Base-by-base conservation (phyloP, 2,888 invertebrate species). In the Bombylius discolor region DNA sequence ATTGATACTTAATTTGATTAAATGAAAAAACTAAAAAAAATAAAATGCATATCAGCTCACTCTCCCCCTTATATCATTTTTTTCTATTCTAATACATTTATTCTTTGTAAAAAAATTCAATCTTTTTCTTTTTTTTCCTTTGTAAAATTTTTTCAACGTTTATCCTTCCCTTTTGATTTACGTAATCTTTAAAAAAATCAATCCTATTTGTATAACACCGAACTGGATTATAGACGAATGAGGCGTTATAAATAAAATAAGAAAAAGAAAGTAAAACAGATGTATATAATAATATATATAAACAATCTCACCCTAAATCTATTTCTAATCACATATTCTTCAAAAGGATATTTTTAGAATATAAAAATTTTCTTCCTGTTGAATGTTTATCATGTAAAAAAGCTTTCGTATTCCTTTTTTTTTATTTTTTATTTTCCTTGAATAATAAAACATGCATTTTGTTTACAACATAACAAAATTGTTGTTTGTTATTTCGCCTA, bases 1-100 rank as follows among this genome's bases (percentile, higher is more conserved):
- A 47, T 55, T 49, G 44, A 48, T 50, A 44, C 54, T 47, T 49
- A 50, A 50, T 55, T 55, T 55, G 54, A 55, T 55, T 55, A 55
- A 55, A 55, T 55, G 46, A 31, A 46, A 50, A 49, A 54, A 49
- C 42, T 8, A 36, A 36, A 36, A 4, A 8, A 8, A 36, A 4
- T 11, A 48, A 54, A 49, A 54, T 34, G 49, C 44, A 14, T 23
- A 42, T 42, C 39, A 4, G 39, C 11, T 42, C 11, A 42, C 12
- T 11, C 8, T 11, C 39, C 39, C 12, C 39, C 11, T 42, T 2
- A 42, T 42, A 42, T 42, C 39, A 4, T 42, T 42, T 4, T 42
- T 4, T 42, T 42, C 39, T 11, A 42, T 42, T 42, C 1, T 11
- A 42, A 11, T 11, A 5, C 4, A 42, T 42, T 42, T 42, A 42